Evolutionary conservation across 1,140 invertebrate genomes (phyloP).

Genomic region (Cydia splendana): DNA sequence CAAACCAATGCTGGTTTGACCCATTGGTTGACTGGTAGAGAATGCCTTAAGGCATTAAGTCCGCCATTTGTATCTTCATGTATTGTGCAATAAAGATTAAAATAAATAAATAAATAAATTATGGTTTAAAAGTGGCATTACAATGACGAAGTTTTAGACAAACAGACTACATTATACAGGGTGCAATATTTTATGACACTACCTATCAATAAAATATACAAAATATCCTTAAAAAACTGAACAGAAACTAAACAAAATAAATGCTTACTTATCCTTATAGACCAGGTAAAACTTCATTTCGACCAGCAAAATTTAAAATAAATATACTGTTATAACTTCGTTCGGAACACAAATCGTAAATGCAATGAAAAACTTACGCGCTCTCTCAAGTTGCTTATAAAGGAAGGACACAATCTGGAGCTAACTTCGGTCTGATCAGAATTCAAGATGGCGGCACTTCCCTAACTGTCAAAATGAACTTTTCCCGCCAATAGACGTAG

Average conservation of each 20-base stretch:
- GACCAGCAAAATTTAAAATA: constrained; percentile 42
- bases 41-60: too few relatives aligned
- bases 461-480: constrained; percentile 4
- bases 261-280: constrained; percentile 65
- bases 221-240: not conserved
- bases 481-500: not conserved
- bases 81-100: too few relatives aligned
- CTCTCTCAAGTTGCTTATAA: constrained; percentile 14
- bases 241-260: constrained; percentile 35
- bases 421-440: not conserved
- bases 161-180: too few relatives aligned
- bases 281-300: constrained; percentile 65
- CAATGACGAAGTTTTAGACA: too few relatives aligned
- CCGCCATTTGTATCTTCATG: too few relatives aligned
- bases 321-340: constrained; percentile 36
- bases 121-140: too few relatives aligned
- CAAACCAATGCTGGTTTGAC: too few relatives aligned
- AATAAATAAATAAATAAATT: too few relatives aligned
- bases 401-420: not conserved
- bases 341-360: constrained; percentile 37
- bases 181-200: too few relatives aligned
- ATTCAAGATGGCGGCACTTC: constrained; percentile 15
- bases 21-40: too few relatives aligned
- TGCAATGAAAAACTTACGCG: constrained; percentile 36
- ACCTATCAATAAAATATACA: not conserved